phyloP scores from a whole-genome alignment of 2,888 invertebrate species.

The Phasia obesa region DNA sequence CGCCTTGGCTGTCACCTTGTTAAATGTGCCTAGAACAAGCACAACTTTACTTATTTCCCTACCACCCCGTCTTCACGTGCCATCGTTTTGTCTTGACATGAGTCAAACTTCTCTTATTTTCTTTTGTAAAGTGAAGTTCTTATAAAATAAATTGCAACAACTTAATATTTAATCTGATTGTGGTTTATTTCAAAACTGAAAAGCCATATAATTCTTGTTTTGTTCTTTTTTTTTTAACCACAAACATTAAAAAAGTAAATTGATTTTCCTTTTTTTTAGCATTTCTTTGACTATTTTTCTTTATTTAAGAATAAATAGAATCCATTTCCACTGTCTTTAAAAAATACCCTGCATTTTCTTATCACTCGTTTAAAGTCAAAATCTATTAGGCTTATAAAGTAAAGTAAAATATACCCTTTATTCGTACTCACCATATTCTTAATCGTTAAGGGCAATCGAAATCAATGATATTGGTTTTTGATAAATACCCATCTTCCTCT shows the following conservation, averaged over 20 bases:
- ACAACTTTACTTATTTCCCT: too few species aligned
- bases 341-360: slow-evolving; percentile 35
- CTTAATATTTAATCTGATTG: slow-evolving; percentile 16
- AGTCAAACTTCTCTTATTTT: too few species aligned
- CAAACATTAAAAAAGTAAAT: slow-evolving; percentile 44
- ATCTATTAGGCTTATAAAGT: slow-evolving; percentile 63
- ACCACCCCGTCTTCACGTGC: too few species aligned
- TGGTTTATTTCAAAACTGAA: slow-evolving; percentile 11
- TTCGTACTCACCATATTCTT: slow-evolving; percentile 17
- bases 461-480: slow-evolving; percentile 71
- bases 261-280: slow-evolving; percentile 7
- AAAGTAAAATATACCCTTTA: slow-evolving; percentile 49
- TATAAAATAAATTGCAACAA: too few species aligned
- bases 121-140: neutral
- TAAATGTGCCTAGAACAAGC: too few species aligned
- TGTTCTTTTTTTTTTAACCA: slow-evolving; percentile 5
- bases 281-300: slow-evolving; percentile 20
- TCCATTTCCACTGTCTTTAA: slow-evolving; percentile 4
- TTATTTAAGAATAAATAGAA: slow-evolving; percentile 2
- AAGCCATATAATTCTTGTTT: too few species aligned
- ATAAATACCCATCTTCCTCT: slow-evolving; percentile 54
- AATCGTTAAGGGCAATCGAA: slow-evolving; percentile 67
- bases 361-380: slow-evolving; percentile 59
- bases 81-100: too few species aligned
- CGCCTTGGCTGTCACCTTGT: too few species aligned